Percentiles rank a stretch among this genome's conserved stretches.
These are phyloP conservation scores for Psittacula derbiana DNA, from an alignment of 2,797 vertebrate species.

Conservation along the genomic window DNA sequence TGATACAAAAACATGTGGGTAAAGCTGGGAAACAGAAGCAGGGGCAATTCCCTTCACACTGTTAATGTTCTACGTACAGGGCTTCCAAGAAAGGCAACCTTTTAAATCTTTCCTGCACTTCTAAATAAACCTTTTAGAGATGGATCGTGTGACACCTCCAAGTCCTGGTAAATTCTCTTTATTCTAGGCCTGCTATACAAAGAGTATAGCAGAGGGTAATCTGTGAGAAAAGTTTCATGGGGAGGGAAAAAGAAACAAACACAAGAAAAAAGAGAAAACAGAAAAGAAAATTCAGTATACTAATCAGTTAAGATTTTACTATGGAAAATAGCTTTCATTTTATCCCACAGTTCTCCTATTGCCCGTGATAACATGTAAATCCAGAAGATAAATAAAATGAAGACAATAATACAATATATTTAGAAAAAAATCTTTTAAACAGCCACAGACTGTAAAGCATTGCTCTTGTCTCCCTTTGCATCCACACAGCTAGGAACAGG, in stretches of 20 bases:
- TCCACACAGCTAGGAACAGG: background rate
- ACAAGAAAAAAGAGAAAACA: background rate
- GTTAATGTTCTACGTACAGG: background rate
- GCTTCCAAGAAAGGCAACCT: background rate
- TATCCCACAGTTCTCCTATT: background rate
- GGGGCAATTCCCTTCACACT: background rate
- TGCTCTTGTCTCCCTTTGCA: background rate
- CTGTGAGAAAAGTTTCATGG: background rate
- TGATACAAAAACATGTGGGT: background rate
- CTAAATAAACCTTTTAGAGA: background rate
- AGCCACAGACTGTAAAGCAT: background rate
- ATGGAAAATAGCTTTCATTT: background rate
- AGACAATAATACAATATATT: background rate
- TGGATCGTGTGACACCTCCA: fast-evolving
- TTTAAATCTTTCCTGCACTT: background rate
- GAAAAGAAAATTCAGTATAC: background rate
- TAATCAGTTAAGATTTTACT: background rate
- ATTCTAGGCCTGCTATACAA: background rate
- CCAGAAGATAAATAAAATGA: background rate
- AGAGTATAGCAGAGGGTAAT: background rate
- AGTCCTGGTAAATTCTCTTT: background rate
- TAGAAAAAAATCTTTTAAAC: slow-evolving; percentile 3
- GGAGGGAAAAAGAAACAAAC: background rate
- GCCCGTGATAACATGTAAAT: background rate
- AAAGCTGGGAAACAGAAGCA: background rate